Evolutionary conservation across 2,113 vertebrate species (phyloP), one percentile per base, ranked within the genome.

Genomic region (Electrona antarctica): DNA sequence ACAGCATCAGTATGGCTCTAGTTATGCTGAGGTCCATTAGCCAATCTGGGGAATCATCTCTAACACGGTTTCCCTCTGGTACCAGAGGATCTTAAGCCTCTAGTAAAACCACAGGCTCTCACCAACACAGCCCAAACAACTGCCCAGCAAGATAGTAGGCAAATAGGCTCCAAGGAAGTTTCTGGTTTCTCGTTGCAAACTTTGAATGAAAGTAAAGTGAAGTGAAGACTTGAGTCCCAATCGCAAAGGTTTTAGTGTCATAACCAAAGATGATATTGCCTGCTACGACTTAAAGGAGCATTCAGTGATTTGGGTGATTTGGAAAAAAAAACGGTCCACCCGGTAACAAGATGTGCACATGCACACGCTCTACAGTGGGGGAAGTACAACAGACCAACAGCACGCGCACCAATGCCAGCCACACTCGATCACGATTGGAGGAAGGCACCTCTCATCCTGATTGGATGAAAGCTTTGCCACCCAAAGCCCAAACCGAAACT

Each of bases 1-100:
- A 48, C 28, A 64, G 64, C 59, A 54, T 3, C 58, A 80, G 63
- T 33, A 71, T 67, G 60, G 15, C 52, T 14, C 13, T 15, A n/a
- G 48, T 46, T 13, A 21, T 9, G 33, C 71, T 76, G 64, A n/a
- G 57, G 51, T 54, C 59, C 61, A 79, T 78, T 78, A 76, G 56
- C 62, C 33, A 49, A 56, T 51, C 67, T 11, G 3, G n/a, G 45
- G 69, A 80, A 55, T 49, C 50, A 46, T 69, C 57, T 57, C 62
- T 68, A 86, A 79, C 67, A 49, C 77, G 61, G 41, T 59, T 56
- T 28, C 48, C 67, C 52, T 75, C 58, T 54, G 59, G 56, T 51
- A 71, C 67, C 69, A 56, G 59, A 62, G 61, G 55, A 72, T 1
- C 21, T 21, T 21, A 21, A 61, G 67, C 72, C 72, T 7, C 49